Evolutionary conservation across 92 coral and sea anemone species (phyloP), one percentile per base, ranked within the genome.

Genomic region (Ricordea florida): DNA sequence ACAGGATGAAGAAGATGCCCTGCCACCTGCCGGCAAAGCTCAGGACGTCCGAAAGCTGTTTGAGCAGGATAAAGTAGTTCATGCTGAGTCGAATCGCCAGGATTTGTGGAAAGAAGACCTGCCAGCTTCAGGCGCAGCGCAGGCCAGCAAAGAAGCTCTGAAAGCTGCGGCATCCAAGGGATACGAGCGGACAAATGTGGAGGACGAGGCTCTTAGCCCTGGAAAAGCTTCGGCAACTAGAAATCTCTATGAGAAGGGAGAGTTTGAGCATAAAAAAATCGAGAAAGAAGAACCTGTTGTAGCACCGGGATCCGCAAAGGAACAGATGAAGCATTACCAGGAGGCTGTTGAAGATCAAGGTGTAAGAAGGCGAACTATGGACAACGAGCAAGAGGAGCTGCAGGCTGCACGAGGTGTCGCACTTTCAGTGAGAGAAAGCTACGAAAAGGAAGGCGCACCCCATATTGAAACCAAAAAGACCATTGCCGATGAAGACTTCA

Each of bases 1-100:
- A n/a, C 70, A 43, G 8, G 88, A 91, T 47, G 90, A 84, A 28
- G 76, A 74, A 10, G 90, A 91, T 38, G 85, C 72, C 5, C 90
- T 85, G 6, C 93, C 97, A 0, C 81, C 73, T 0, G 52, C 79
- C 3, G 97, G 97, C 7, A 76, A 76, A n/a, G 80, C 97, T 23
- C 81, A 84, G 6, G 90, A 82, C 21, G 79, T 85, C 2, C 89
- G 97, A 22, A 80, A 82, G 40, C 66, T 81, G 79, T 91, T 91
- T 70, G 97, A 91, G 49, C 73, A 74, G 40, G 93, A 91, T 9
- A 66, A 78, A 43, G 90, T 87, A 10, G 72, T 69, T 28, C 73
- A 71, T 29, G 90, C 97, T 8, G 88, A 87, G 44, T 73, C 77
- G 9, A 74, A 76, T 30, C 62, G 42, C 2, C 52, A 60, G 47